Evolutionary conservation across 2,797 vertebrate species (phyloP).

Genomic region (Enteromius anoplus): DNA sequence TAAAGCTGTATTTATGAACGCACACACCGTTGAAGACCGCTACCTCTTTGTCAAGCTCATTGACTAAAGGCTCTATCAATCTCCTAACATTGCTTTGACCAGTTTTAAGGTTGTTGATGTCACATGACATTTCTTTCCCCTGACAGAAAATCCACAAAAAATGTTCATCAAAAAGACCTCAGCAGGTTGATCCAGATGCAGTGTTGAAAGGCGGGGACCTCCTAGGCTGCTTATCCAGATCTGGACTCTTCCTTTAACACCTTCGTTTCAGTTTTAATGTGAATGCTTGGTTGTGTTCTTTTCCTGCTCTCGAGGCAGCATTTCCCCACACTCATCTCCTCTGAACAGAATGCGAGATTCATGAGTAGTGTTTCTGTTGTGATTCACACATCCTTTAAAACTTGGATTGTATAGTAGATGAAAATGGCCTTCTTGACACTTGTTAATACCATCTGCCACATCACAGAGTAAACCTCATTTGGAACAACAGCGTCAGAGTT

Average conservation of each 20-base stretch:
- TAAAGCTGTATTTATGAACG: background rate
- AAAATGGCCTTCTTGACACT: conserved; percentile 15
- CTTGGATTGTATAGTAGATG: background rate
- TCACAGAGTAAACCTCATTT: background rate
- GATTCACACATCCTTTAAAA: conserved; percentile 13
- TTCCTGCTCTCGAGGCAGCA: background rate
- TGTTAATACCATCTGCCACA: conserved; percentile 11
- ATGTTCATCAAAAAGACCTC: background rate
- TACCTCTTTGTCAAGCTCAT: conserved; percentile 35
- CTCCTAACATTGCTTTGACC: conserved; percentile 19
- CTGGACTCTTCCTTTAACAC: background rate
- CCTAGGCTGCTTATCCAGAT: conserved; percentile 2
- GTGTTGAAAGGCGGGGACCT: conserved; percentile 6
- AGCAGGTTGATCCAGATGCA: conserved; percentile 17
- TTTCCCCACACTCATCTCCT: background rate
- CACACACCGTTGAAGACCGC: conserved; percentile 24
- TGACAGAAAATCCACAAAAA: conserved; percentile 22
- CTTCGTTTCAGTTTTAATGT: conserved; percentile 1
- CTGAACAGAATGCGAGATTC: background rate
- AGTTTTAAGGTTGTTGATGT: conserved; percentile 36
- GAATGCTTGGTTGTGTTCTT: conserved; percentile 1
- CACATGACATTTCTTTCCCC: background rate
- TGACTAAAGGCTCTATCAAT: conserved; percentile 25
- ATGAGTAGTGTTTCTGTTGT: conserved; percentile 28
- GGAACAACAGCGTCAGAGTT: background rate